A percentile compares a stretch with the other conserved stretches of the same genome.
Evolutionary conservation across 37 sponge, comb jelly and placozoan species (phyloP).

Genomic region (Beroe ovata): DNA sequence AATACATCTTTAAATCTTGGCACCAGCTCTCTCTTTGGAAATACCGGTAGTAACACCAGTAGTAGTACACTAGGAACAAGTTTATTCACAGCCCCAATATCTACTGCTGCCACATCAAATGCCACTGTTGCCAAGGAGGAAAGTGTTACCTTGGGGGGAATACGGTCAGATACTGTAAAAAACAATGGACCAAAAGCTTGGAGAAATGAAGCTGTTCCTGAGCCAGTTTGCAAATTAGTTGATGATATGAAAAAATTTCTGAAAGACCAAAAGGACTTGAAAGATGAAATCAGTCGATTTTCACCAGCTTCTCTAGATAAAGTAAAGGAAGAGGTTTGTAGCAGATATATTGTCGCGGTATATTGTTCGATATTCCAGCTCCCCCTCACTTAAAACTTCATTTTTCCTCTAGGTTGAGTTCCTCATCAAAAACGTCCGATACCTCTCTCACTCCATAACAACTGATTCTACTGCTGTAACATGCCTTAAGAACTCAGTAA

Average conservation of each 20-base stretch:
- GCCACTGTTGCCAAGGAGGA: not conserved
- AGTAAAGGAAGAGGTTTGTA: constrained; percentile 49
- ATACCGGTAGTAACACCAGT: not conserved
- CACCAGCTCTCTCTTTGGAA: constrained; percentile 4
- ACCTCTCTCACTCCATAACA: constrained; percentile 21
- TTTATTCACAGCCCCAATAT: not conserved
- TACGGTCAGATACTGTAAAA: constrained; percentile 48
- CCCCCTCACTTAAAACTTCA: too few species aligned
- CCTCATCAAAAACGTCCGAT: constrained; percentile 18
- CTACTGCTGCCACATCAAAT: constrained; percentile 17
- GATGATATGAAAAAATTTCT: constrained; percentile 66
- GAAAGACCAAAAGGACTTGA: constrained; percentile 65
- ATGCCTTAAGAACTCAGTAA: constrained; percentile 46
- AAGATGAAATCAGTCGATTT: constrained; percentile 48
- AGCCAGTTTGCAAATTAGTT: constrained; percentile 48
- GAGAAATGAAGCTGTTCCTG: constrained; percentile 58
- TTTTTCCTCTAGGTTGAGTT: constrained; percentile 65
- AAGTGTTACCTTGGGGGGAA: constrained; percentile 42
- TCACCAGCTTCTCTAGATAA: constrained; percentile 61
- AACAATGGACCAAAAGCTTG: constrained; percentile 52
- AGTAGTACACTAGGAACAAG: not conserved
- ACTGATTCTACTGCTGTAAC: constrained; percentile 48
- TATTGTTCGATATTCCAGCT: too few species aligned
- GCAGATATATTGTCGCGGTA: too few species aligned
- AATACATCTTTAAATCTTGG: not conserved